These are phyloP conservation scores for Xanthia icteritia DNA, from an alignment of 2,888 invertebrate species.

Conservation along the genomic window DNA sequence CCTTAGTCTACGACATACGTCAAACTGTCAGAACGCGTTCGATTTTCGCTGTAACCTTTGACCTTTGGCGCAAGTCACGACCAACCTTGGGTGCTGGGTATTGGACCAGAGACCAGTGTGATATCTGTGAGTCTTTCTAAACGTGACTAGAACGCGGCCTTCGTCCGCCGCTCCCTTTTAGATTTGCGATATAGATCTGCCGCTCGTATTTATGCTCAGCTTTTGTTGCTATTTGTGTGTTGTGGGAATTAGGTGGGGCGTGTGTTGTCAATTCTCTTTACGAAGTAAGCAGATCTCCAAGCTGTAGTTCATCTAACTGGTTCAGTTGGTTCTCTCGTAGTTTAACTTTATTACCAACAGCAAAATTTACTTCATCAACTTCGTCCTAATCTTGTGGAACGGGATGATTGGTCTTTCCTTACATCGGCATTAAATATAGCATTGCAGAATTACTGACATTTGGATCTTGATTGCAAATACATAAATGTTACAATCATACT, in stretches of 20 bases:
- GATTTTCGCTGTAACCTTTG: conserved; percentile 80
- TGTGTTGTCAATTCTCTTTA: conserved; percentile 39
- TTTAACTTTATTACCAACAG: not conserved
- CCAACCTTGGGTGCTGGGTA: conserved; percentile 83
- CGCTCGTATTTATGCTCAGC: conserved; percentile 71
- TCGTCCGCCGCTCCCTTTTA: conserved; percentile 85
- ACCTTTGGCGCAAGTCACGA: conserved; percentile 85
- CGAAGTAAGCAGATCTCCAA: not conserved
- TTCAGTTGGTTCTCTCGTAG: not conserved
- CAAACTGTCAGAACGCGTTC: conserved; percentile 79
- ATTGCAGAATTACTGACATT: conserved; percentile 48
- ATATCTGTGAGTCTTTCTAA: conserved; percentile 80
- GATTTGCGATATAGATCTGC: conserved; percentile 81
- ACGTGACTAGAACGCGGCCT: conserved; percentile 86
- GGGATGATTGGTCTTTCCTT: conserved; percentile 18
- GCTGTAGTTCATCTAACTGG: not conserved
- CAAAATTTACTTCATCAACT: not conserved
- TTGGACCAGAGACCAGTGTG: conserved; percentile 65
- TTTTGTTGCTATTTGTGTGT: conserved; percentile 73
- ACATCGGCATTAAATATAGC: conserved; percentile 19
- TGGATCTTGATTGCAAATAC: conserved; percentile 43
- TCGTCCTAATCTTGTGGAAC: not conserved
- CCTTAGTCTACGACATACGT: conserved; percentile 77
- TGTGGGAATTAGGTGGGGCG: conserved; percentile 67
- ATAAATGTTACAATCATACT: conserved; percentile 48